These are phyloP conservation scores for Macrobrachium rosenbergii DNA, from an alignment of 1,140 invertebrate species.

Conservation along the genomic window DNA sequence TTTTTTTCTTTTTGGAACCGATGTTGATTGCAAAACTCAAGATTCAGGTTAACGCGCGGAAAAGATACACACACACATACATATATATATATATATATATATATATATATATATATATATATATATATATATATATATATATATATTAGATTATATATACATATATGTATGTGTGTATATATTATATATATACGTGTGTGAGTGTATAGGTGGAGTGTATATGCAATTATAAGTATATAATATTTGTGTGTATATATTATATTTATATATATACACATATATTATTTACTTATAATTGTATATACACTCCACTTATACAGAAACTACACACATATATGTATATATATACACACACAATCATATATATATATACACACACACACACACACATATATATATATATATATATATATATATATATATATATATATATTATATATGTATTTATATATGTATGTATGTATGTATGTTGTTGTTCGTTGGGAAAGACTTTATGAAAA, in stretches of 20 bases:
- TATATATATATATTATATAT: slow-evolving; percentile 1
- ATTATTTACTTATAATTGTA: no score
- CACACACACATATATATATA: slow-evolving; percentile 9
- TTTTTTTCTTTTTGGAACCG: no score
- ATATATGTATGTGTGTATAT: slow-evolving; percentile 18
- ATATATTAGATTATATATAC: not conserved
- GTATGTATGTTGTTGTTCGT: not conserved
- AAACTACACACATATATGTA: no score
- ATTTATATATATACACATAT: not conserved
- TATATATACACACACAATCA: not conserved
- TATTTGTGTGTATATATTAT: not conserved
- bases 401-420: slow-evolving; percentile 9
- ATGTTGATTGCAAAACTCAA: no score
- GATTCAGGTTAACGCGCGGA: no score
- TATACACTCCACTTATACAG: no score
- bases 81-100: slow-evolving; percentile 17
- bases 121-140: slow-evolving; percentile 9
- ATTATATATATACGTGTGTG: slow-evolving; percentile 4
- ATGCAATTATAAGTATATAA: no score
- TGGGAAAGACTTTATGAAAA: no score
- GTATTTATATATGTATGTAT: not conserved
- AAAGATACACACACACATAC: no score
- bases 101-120: slow-evolving; percentile 14
- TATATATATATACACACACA: no score
- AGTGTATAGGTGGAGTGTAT: no score